phyloP scores from a whole-genome alignment of 2,797 vertebrate species.

The Rhynchonycteris naso region DNA sequence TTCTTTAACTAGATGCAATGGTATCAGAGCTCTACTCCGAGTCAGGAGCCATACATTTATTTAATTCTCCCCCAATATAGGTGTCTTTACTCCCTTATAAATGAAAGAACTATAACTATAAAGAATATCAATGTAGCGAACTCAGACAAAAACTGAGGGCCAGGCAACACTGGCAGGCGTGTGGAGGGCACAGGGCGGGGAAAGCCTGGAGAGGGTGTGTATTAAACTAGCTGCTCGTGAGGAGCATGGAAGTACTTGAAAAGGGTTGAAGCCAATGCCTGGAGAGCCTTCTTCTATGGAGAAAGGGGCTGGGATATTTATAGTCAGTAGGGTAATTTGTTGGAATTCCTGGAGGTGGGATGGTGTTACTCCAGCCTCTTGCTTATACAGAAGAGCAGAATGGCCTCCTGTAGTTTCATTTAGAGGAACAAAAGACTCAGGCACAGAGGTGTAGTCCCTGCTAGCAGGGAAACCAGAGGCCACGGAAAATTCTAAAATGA shows the following conservation, averaged over 20 bases:
- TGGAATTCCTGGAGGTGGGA: fast-evolving
- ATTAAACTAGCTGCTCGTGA: not conserved
- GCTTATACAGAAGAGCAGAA: not conserved
- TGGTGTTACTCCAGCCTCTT: not conserved
- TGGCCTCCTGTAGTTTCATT: not conserved
- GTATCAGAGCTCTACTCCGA: not conserved
- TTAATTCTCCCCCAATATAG: not conserved
- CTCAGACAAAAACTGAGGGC: not conserved
- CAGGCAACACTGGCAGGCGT: not conserved
- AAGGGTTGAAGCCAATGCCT: not conserved
- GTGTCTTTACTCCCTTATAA: not conserved
- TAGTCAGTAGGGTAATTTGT: not conserved
- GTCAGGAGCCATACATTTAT: not conserved
- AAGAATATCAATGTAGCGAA: not conserved
- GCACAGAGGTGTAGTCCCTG: not conserved
- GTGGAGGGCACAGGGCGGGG: not conserved
- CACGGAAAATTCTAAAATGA: not conserved
- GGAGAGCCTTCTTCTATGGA: not conserved
- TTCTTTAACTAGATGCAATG: not conserved
- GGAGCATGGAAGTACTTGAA: not conserved
- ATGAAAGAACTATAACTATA: not conserved
- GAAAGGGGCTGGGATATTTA: not conserved
- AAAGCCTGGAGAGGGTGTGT: not conserved
- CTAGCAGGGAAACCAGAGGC: not conserved
- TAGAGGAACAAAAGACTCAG: not conserved